Conservation (phyloP, 2,113 vertebrate genomes). For the Butastur rufipennis region DNA sequence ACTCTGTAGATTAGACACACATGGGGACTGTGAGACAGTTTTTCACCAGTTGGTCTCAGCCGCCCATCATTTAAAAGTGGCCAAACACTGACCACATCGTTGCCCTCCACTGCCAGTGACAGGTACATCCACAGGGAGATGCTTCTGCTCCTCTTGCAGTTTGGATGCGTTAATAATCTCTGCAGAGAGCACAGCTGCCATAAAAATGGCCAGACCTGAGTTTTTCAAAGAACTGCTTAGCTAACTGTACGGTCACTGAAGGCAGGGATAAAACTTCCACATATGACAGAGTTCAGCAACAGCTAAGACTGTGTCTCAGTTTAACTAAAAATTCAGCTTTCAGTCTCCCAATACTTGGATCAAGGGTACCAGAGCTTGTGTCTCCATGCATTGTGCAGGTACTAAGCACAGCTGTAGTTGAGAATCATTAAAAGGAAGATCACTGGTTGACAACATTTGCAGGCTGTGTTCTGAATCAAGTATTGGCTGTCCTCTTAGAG, state of each 20-base stretch:
- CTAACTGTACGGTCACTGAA: background rate
- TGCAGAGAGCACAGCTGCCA: background rate
- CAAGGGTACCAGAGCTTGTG: background rate
- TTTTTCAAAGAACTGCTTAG: background rate
- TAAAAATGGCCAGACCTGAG: background rate
- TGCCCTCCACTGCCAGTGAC: background rate
- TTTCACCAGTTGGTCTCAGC: background rate
- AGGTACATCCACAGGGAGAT: background rate
- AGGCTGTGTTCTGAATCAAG: background rate
- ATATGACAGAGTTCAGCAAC: background rate
- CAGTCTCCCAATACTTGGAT: background rate
- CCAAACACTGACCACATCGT: background rate
- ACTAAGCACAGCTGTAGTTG: background rate
- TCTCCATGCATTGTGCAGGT: background rate
- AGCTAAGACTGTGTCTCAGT: background rate
- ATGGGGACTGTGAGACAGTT: background rate
- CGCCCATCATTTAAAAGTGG: background rate
- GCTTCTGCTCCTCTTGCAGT: background rate
- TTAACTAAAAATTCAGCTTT: background rate
- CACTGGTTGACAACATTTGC: background rate
- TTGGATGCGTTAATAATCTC: background rate
- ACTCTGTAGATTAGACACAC: background rate
- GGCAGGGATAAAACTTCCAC: background rate
- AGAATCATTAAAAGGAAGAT: background rate
- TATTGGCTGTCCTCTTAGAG: background rate